Conservation (phyloP, 2,888 invertebrate genomes). For the Baronia brevicornis region DNA sequence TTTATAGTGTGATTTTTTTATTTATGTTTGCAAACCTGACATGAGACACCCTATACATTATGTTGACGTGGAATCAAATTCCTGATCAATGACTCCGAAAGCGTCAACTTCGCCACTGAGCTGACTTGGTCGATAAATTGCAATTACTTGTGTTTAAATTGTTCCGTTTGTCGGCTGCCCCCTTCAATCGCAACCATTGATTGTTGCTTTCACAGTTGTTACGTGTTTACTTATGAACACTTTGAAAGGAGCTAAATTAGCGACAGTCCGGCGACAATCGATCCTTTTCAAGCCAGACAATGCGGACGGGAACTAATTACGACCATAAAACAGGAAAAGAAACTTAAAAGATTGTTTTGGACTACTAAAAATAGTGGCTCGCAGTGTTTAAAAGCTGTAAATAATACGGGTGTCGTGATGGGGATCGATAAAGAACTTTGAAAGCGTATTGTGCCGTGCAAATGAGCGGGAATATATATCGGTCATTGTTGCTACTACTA, state of each 20-base stretch:
- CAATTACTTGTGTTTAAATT: slow-evolving; percentile 6
- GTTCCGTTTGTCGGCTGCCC: slow-evolving; percentile 3
- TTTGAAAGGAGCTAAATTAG: slow-evolving; percentile 23
- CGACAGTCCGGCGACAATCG: slow-evolving; percentile 26
- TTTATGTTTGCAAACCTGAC: no score
- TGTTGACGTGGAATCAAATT: no score
- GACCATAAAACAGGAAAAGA: slow-evolving; percentile 33
- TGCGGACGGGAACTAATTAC: slow-evolving; percentile 49
- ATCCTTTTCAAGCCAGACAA: slow-evolving; percentile 28
- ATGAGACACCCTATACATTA: no score
- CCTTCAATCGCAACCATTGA: slow-evolving; percentile 10
- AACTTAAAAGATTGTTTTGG: slow-evolving; percentile 27
- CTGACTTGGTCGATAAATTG: slow-evolving; percentile 12
- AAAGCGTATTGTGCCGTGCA: slow-evolving; percentile 42
- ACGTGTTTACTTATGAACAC: slow-evolving; percentile 23
- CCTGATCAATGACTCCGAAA: no score
- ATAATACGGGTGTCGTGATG: slow-evolving; percentile 29
- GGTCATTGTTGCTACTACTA: slow-evolving; percentile 30
- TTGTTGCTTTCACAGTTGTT: slow-evolving; percentile 19
- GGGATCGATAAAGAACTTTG: slow-evolving; percentile 33
- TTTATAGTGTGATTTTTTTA: no score
- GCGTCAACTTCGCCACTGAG: no score
- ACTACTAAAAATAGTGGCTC: slow-evolving; percentile 35
- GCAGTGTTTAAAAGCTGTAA: slow-evolving; percentile 44
- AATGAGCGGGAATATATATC: slow-evolving; percentile 49